Conservation (phyloP, 37 sponge, comb jelly and placozoan species). For the Ianthella basta region DNA sequence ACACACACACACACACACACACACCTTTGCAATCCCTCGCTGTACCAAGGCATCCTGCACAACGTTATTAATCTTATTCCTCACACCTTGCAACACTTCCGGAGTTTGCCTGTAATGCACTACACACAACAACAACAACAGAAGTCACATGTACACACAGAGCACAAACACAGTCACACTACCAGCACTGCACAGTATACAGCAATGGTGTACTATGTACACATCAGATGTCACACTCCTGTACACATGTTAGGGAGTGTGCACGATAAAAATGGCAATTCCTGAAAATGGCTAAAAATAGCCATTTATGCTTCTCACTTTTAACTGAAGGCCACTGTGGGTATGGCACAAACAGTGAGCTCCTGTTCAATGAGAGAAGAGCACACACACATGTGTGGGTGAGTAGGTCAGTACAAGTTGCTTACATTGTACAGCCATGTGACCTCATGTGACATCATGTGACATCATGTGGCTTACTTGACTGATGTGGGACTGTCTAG, state of each 20-base stretch:
- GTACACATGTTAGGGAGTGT: no score
- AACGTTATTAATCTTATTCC: conserved; percentile 21
- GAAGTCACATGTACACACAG: not conserved
- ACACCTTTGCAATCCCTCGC: conserved; percentile 56
- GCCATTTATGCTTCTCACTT: not conserved
- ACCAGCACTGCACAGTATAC: not conserved
- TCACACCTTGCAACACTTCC: conserved; percentile 37
- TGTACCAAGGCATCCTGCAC: conserved; percentile 47
- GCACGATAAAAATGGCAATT: not conserved
- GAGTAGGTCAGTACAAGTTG: not conserved
- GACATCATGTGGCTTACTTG: no score
- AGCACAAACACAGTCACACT: not conserved
- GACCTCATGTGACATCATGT: no score
- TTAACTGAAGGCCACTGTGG: not conserved
- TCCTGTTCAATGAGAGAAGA: no score
- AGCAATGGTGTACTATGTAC: not conserved
- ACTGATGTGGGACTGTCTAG: no score
- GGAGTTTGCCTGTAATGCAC: conserved; percentile 51
- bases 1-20: not conserved
- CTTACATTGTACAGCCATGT: no score
- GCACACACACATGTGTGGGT: not conserved
- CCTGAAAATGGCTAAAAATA: not conserved
- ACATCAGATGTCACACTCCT: conserved; percentile 3
- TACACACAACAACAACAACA: conserved; percentile 19
- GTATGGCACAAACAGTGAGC: not conserved